Conservation (phyloP, 1,140 invertebrate genomes). For the Scaptodrosophila lebanonensis region DNA sequence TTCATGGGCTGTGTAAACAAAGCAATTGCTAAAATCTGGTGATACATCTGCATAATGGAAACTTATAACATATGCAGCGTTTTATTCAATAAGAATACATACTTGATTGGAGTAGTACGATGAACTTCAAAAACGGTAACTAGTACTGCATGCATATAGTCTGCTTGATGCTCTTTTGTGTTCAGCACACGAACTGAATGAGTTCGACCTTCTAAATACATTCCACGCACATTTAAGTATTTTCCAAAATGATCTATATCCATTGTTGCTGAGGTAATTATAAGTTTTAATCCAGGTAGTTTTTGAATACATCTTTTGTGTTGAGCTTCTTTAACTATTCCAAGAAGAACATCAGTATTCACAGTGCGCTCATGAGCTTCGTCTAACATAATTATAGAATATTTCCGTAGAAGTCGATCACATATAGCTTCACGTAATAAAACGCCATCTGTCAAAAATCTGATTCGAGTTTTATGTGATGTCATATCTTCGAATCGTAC, state of each 20-base stretch:
- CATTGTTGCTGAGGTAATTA: slow-evolving; percentile 97
- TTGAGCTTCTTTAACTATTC: slow-evolving; percentile 88
- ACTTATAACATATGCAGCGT: no score
- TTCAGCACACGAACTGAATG: slow-evolving; percentile 90
- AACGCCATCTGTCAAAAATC: slow-evolving; percentile 95
- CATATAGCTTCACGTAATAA: slow-evolving; percentile 89
- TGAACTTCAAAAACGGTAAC: slow-evolving; percentile 96
- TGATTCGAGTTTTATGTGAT: slow-evolving; percentile 85
- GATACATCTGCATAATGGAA: no score
- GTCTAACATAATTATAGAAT: slow-evolving; percentile 93
- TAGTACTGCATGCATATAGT: slow-evolving; percentile 89
- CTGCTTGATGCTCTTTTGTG: slow-evolving; percentile 85
- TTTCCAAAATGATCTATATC: slow-evolving; percentile 94
- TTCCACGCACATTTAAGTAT: slow-evolving; percentile 92
- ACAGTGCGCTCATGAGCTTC: slow-evolving; percentile 98
- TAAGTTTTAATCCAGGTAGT: slow-evolving; percentile 82
- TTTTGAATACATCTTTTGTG: slow-evolving; percentile 82
- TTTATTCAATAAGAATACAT: slow-evolving; percentile 71
- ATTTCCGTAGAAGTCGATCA: slow-evolving; percentile 83
- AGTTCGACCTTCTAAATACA: slow-evolving; percentile 94
- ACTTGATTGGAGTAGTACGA: slow-evolving; percentile 88
- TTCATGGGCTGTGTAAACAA: no score
- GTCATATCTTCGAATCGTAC: slow-evolving; percentile 93
- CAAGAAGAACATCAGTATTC: slow-evolving; percentile 95
- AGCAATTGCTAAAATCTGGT: no score